Conservation (phyloP, 2,797 vertebrate species). For the Sardinella longiceps region DNA sequence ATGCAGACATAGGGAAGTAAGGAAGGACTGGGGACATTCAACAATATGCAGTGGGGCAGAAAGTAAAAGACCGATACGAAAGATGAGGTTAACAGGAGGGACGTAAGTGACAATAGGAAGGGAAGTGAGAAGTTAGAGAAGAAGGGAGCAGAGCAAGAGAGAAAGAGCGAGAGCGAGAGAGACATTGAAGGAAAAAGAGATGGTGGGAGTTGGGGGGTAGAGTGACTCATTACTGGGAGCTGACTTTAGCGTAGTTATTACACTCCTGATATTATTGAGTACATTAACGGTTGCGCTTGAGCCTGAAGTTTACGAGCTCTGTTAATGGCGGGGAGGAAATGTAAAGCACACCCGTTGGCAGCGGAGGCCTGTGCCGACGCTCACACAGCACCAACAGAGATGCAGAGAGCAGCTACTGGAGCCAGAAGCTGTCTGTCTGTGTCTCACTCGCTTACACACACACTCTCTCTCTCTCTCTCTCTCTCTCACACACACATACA, state of each 20-base stretch:
- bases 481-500: slow-evolving; percentile 11
- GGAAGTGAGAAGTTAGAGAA: not conserved
- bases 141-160: not conserved
- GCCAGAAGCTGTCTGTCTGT: slow-evolving; percentile 23
- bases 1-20: too few relatives aligned
- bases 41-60: too few relatives aligned
- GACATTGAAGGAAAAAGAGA: slow-evolving; percentile 26
- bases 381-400: not conserved
- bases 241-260: slow-evolving; percentile 48
- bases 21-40: not conserved
- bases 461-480: not conserved
- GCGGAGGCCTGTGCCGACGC: not conserved
- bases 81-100: not conserved
- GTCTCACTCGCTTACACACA: not conserved
- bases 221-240: slow-evolving; percentile 35
- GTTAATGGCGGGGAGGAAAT: slow-evolving; percentile 52
- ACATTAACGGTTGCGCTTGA: slow-evolving; percentile 54
- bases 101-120: not conserved
- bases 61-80: not conserved
- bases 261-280: slow-evolving; percentile 43
- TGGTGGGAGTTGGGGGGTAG: slow-evolving; percentile 32
- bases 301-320: slow-evolving; percentile 54
- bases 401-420: not conserved
- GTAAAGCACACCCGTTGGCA: slow-evolving; percentile 39
- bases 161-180: slow-evolving; percentile 14